Base-by-base conservation (phyloP, 1,140 invertebrate species). In the Drosophila truncata region DNA sequence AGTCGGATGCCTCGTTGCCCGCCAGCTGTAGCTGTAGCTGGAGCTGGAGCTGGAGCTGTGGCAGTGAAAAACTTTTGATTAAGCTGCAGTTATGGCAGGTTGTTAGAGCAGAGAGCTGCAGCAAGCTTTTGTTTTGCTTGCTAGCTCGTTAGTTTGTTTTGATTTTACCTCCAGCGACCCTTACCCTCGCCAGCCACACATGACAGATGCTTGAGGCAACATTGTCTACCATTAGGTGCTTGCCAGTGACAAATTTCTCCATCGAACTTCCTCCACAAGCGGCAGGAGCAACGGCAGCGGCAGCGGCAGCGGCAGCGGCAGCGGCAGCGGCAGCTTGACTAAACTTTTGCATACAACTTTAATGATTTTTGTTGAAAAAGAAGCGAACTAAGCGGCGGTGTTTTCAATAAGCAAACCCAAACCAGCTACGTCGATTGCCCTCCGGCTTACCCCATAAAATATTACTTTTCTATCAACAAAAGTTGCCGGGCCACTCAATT, bases 21-120 rank as follows among this genome's bases (percentile, higher is more conserved):
- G 82, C 54, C 50, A 72, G 65, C 71, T 25, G 41, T 18, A 73
- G 44, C 54, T 71, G 62, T 13, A 57, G 31, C 42, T 47, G 18
- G n/a, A n/a, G n/a, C n/a, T 70, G 55, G 18, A 41, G 64, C 60
- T 41, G 44, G 20, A 61, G 81, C 80, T 49, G 54, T 42, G 42
- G 63, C 66, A 80, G 73, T 67, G 85, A 66, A 88, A 91, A 91
- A 91, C 81, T 91, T 91, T 91, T 91, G 88, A 91, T 91, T 91
- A 91, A 91, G 88, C 88, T 84, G 82, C 88, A 90, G 85, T 91
- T 90, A 84, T 90, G 85, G 81, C 85, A 88, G 85, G 85, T 90
- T 85, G 86, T 91, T 85, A 54, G 50, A 57, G 39, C 59, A 52
- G 52, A 50, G 67, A 58, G 44, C 35, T 80, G 85, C 52, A 72